phyloP scores from a whole-genome alignment of 2,888 invertebrate species.

The Himalopsyche japonica region DNA sequence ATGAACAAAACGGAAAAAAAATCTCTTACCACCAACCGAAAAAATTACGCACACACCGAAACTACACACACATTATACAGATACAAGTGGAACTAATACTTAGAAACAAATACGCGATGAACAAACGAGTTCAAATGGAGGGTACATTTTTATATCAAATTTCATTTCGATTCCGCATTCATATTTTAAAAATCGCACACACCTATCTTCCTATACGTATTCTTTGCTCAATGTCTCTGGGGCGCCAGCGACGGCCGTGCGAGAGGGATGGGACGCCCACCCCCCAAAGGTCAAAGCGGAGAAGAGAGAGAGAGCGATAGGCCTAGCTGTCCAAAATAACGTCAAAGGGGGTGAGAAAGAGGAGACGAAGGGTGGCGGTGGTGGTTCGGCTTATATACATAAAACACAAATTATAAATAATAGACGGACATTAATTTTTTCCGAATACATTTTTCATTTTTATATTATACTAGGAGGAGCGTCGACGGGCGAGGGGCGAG shows the following conservation, averaged over 20 bases:
- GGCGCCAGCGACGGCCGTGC: slow-evolving; percentile 5
- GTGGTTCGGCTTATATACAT: slow-evolving; percentile 42
- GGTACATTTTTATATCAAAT: slow-evolving; percentile 40
- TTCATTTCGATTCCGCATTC: slow-evolving; percentile 41
- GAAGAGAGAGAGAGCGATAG: not conserved
- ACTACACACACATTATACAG: not conserved
- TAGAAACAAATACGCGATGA: slow-evolving; percentile 6
- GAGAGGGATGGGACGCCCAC: slow-evolving; percentile 7
- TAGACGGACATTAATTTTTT: slow-evolving; percentile 56
- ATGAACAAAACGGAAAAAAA: slow-evolving; percentile 3
- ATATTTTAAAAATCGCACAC: slow-evolving; percentile 39
- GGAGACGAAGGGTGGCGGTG: not conserved
- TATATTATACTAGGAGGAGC: slow-evolving; percentile 53
- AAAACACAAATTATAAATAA: slow-evolving; percentile 59
- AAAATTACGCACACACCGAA: not conserved
- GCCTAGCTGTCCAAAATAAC: not conserved
- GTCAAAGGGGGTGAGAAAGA: not conserved
- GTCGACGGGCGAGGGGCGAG: slow-evolving; percentile 49
- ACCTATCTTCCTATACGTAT: slow-evolving; percentile 28
- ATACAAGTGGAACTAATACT: slow-evolving; percentile 8
- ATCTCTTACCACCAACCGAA: not conserved
- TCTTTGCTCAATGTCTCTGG: slow-evolving; percentile 25
- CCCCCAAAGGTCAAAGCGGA: not conserved
- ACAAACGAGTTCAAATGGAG: slow-evolving; percentile 28
- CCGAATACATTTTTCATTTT: slow-evolving; percentile 60